These are phyloP conservation scores for Microcaecilia unicolor DNA, from an alignment of 2,797 vertebrate species.

Conservation along the genomic window DNA sequence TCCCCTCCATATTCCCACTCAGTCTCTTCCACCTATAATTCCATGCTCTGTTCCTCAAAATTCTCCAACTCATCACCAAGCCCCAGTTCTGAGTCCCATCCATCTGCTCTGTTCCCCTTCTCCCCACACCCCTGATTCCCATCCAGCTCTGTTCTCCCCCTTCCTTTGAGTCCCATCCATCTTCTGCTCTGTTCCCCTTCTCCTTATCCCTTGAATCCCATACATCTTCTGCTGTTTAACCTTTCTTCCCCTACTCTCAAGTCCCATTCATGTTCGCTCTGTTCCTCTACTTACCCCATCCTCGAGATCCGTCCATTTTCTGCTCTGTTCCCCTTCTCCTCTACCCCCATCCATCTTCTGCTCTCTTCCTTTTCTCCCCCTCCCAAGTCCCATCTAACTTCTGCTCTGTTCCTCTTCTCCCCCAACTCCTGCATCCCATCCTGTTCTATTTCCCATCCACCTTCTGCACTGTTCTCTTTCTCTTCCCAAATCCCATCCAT, in stretches of 20 bases:
- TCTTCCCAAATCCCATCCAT: not conserved
- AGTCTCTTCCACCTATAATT: not conserved
- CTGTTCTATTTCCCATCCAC: conserved; percentile 27
- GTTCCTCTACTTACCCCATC: too few species aligned
- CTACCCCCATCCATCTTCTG: too few species aligned
- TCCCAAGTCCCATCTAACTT: too few species aligned
- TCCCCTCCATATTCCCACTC: too few species aligned
- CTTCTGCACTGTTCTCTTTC: not conserved
- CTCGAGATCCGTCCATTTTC: not conserved
- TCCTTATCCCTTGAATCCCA: not conserved
- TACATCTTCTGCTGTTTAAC: not conserved
- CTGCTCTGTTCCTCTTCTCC: not conserved
- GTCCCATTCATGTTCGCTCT: not conserved
- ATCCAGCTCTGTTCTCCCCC: not conserved
- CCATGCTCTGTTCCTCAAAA: too few species aligned
- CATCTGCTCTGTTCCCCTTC: not conserved
- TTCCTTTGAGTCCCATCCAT: not conserved
- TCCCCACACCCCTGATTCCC: not conserved
- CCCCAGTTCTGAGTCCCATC: too few species aligned
- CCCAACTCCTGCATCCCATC: not conserved
- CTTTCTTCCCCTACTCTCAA: not conserved
- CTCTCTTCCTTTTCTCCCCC: too few species aligned
- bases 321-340: not conserved
- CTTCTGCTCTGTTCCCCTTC: not conserved
- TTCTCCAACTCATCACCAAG: not conserved